Conservation (phyloP, 2,888 invertebrate genomes). For the Syritta pipiens region DNA sequence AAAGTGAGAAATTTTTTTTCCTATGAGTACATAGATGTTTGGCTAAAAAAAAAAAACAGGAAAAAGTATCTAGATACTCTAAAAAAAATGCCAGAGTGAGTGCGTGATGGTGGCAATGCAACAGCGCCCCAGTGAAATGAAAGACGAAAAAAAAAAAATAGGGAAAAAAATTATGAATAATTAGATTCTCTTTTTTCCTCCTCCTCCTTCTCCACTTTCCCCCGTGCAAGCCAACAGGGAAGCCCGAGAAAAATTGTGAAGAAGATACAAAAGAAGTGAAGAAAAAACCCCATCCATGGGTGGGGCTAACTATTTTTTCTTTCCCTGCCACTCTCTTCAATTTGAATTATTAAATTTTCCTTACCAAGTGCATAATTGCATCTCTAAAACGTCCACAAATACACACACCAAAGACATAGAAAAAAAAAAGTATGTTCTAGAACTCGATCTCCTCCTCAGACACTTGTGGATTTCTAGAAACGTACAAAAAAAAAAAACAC, state of each 20-base stretch:
- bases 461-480: slow-evolving; percentile 41
- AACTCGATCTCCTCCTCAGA: background rate
- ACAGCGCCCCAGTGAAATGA: slow-evolving; percentile 12
- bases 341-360: slow-evolving; percentile 24
- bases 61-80: slow-evolving; percentile 39
- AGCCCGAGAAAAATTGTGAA: background rate
- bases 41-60: slow-evolving; percentile 16
- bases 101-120: slow-evolving; percentile 42
- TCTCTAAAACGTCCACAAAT: background rate
- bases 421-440: background rate
- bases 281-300: slow-evolving; percentile 21
- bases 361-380: slow-evolving; percentile 13
- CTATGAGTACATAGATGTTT: slow-evolving; percentile 27
- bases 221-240: background rate
- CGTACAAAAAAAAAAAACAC: background rate
- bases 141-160: background rate
- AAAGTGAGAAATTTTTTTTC: slow-evolving; percentile 33
- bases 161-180: slow-evolving; percentile 44
- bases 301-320: slow-evolving; percentile 34
- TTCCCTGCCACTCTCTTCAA: background rate
- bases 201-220: background rate
- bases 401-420: background rate
- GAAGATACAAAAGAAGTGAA: slow-evolving; percentile 8
- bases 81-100: slow-evolving; percentile 54
- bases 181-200: slow-evolving; percentile 31